A percentile compares a stretch with the other conserved stretches of the same genome.
Conservation (phyloP, 2,113 vertebrate genomes). For the Tympanuchus pallidicinctus region DNA sequence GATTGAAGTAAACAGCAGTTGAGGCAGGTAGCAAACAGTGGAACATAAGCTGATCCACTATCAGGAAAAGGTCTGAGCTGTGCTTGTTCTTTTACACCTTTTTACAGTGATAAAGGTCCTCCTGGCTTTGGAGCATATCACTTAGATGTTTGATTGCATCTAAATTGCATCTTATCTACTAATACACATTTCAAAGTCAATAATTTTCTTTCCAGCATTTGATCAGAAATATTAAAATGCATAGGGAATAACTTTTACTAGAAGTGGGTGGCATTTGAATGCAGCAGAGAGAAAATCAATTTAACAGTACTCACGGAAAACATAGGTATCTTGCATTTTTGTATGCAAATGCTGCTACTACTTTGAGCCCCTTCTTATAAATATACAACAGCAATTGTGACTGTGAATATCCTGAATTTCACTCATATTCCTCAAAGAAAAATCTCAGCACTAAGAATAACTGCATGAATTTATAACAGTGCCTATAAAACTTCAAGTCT, state of each 20-base stretch:
- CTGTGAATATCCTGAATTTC: constrained; percentile 4
- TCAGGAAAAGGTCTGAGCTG: fast-evolving
- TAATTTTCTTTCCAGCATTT: neutral
- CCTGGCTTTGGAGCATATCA: neutral
- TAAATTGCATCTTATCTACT: neutral
- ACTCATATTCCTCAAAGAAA: neutral
- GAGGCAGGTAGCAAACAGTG: neutral
- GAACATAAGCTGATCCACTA: neutral
- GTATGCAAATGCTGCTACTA: neutral
- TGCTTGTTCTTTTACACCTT: neutral
- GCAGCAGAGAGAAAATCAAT: neutral
- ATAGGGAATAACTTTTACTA: neutral
- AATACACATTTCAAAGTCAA: neutral
- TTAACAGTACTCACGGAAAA: neutral
- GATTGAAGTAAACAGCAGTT: neutral
- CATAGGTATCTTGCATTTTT: neutral
- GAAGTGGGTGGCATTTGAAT: neutral
- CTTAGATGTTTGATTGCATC: neutral
- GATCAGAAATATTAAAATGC: neutral
- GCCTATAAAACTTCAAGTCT: neutral
- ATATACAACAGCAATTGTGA: neutral
- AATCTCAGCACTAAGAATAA: neutral
- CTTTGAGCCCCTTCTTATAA: neutral
- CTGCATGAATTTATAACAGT: neutral
- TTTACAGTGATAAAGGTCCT: neutral